Evolutionary conservation across 2,888 invertebrate species (phyloP), one percentile per base, ranked within the genome.

Genomic region (Erebia ligea): DNA sequence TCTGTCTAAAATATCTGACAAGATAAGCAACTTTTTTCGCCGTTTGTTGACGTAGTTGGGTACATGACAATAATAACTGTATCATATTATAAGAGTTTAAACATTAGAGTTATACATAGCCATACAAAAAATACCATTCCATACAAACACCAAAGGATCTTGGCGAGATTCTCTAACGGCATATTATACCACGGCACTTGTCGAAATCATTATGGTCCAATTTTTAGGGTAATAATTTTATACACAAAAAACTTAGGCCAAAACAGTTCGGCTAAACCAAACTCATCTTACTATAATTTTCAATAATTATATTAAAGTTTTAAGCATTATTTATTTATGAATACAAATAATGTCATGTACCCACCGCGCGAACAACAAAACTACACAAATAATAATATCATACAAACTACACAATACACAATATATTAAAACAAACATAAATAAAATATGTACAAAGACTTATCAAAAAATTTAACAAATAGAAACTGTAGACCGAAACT

Each of bases 371-470:
- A 67, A 1, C 57, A 45, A 57, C 56, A 67, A 67, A 25, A n/a
- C 11, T 40, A 72, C 69, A 42, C 62, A 15, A 45, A 48, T 2
- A 48, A 45, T 61, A 56, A 21, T 62, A 72, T 70, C 67, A 85
- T 86, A 86, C 80, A 66, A 17, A 74, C 77, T 79, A 76, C 72
- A 66, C 70, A 34, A 6, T 34, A 1, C 34, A 34, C 34, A n/a
- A n/a, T n/a, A 76, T 79, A 71, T 76, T 56, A 56, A 42, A 45
- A 74, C 75, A 78, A 73, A 76, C 69, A 79, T 77, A 79, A 80
- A 79, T 77, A 76, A 79, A 34, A 77, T 76, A 78, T 77, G 71
- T 77, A 77, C 78, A 77, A 45, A 48, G 66, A 73, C 73, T 76
- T 77, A 76, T 73, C 66, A 57, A 66, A 67, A 34, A 74, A 76